A percentile compares a stretch with the other conserved stretches of the same genome.
These are phyloP conservation scores for Rattus rattus DNA, from an alignment of 2,113 vertebrate species.

Conservation along the genomic window DNA sequence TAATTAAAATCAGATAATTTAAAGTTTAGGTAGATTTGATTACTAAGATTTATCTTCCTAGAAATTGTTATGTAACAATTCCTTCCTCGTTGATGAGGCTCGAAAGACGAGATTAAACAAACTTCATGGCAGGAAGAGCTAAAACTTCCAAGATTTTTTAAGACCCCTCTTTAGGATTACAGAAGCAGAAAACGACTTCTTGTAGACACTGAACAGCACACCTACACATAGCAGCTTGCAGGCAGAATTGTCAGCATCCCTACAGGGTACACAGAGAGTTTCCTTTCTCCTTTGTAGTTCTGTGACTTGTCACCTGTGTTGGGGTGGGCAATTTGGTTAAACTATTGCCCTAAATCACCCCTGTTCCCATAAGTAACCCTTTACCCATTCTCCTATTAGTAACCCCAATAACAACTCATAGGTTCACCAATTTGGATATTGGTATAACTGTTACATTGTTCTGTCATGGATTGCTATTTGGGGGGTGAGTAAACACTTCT, in stretches of 20 bases:
- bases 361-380: not conserved
- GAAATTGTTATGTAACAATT: not conserved
- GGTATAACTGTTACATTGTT: not conserved
- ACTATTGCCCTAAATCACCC: not conserved
- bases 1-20: not conserved
- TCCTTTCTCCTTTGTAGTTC: no score
- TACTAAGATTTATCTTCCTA: not conserved
- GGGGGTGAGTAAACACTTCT: not conserved
- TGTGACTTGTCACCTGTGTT: not conserved
- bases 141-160: not conserved
- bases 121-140: not conserved
- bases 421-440: not conserved
- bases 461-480: not conserved
- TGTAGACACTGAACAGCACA: not conserved
- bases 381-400: not conserved
- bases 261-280: not conserved
- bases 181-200: not conserved
- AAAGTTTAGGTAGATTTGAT: not conserved
- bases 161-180: not conserved
- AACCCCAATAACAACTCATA: not conserved
- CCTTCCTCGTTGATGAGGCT: not conserved
- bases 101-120: not conserved
- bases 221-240: not conserved
- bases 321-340: no score
- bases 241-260: not conserved